Evolutionary conservation across 2,797 vertebrate genomes (phyloP), one percentile per base, ranked within the genome.

Genomic region (Thunnus albacares): DNA sequence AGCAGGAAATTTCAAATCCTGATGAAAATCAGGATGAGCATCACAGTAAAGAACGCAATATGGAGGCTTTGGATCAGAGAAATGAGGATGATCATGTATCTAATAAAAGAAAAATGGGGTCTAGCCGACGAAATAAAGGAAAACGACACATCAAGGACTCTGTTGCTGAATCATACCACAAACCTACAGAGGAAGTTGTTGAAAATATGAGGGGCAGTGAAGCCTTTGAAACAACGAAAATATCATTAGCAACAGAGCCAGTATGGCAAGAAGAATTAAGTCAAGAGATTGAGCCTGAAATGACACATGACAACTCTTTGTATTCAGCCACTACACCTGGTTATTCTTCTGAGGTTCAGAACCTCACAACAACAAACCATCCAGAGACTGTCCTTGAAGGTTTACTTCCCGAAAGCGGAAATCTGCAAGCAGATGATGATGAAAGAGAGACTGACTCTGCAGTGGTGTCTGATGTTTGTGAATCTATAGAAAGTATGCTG

Each of bases 51-150:
- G 43, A 45, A 14, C 10, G 41, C 41, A 43, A 43, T 43, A 43
- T 14, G 13, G 41, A 43, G 41, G 10, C 41, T 43, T 43, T 43
- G 41, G 41, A 43, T 2, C 11, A 43, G 41, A 15, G 43, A 45
- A 45, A 15, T 45, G 43, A 15, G 43, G 4, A 45, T 15, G 13
- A 45, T 45, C 13, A 45, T 45, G 14, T 14, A 14, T 14, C 24
- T 24, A 24, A 24, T 24, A 24, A 24, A 24, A 90, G 65, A 75
- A 76, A 70, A 67, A 5, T 79, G 1, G 75, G 69, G 22, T 93
- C 92, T 24, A 91, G 87, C 41, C 84, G 85, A 4, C 89, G 73
- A 64, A 59, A 52, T 47, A 69, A 71, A 77, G 82, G 59, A 18
- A 63, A n/a, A 13, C 69, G 53, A 33, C 43, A 38, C 15, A 43